Percentiles rank a stretch among this genome's conserved stretches.
Evolutionary conservation across 2,888 invertebrate genomes (phyloP).

Genomic region (Spisula solida): DNA sequence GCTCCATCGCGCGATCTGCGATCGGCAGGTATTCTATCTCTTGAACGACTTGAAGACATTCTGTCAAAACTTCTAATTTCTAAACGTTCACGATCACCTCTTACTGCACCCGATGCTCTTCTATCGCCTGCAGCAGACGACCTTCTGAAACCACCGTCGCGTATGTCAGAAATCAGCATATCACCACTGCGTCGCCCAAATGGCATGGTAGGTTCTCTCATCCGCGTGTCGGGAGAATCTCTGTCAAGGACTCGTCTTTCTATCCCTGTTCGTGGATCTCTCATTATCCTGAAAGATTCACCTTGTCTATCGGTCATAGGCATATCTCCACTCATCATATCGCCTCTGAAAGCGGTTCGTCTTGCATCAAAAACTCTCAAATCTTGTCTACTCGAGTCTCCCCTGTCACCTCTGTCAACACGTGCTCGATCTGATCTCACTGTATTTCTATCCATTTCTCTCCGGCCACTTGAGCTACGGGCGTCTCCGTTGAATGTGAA

Average conservation of each 20-base stretch:
- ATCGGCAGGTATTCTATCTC: neutral
- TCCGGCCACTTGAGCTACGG: conserved; percentile 3
- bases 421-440: neutral
- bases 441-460: neutral
- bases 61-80: neutral
- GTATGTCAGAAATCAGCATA: neutral
- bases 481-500: neutral
- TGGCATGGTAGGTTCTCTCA: neutral
- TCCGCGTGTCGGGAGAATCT: neutral
- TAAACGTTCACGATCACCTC: too few species aligned
- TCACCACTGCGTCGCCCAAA: neutral
- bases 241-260: conserved; percentile 6
- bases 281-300: conserved; percentile 14
- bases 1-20: neutral
- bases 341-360: neutral
- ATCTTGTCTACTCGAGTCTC: neutral
- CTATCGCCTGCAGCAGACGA: neutral
- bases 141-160: neutral
- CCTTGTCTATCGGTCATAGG: neutral
- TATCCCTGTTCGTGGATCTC: conserved; percentile 38
- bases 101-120: neutral
- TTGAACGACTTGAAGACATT: neutral
- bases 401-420: neutral
- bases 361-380: neutral
- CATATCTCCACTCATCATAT: neutral